These are phyloP conservation scores for Prietella phreatophila DNA, from an alignment of 2,113 vertebrate species.

Conservation along the genomic window DNA sequence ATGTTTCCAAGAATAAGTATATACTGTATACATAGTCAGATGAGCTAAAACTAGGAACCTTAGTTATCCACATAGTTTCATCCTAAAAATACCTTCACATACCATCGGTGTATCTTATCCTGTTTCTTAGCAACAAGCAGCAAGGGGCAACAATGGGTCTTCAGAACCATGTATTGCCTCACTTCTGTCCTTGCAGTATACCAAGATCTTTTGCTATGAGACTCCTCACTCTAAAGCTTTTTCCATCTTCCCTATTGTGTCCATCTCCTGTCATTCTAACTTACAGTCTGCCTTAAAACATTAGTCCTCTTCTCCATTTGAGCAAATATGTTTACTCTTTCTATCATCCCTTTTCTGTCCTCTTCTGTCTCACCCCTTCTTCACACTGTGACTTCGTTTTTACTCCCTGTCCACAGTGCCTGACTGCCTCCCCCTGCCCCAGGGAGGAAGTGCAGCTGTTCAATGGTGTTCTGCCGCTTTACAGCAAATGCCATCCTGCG, in stretches of 20 bases:
- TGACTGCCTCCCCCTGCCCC: slow-evolving; percentile 66
- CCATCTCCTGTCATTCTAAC: neutral
- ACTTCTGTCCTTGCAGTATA: slow-evolving; percentile 15
- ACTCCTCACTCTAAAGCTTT: slow-evolving; percentile 4
- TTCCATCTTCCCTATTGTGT: slow-evolving; percentile 3
- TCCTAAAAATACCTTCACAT: slow-evolving; percentile 35
- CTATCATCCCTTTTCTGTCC: slow-evolving; percentile 30
- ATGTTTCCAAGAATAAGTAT: slow-evolving; percentile 49
- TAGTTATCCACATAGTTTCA: slow-evolving; percentile 36
- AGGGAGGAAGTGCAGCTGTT: slow-evolving; percentile 87
- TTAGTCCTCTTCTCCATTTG: slow-evolving; percentile 11
- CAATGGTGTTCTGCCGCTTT: slow-evolving; percentile 85
- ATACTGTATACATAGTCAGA: slow-evolving; percentile 50
- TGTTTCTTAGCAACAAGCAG: slow-evolving; percentile 47
- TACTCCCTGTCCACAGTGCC: slow-evolving; percentile 79
- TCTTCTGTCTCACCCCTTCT: slow-evolving; percentile 24
- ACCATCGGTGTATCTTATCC: slow-evolving; percentile 22
- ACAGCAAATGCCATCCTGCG: slow-evolving; percentile 80
- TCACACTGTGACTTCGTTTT: slow-evolving; percentile 89
- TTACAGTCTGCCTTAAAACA: neutral
- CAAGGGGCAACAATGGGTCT: slow-evolving; percentile 37
- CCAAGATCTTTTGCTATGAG: slow-evolving; percentile 3
- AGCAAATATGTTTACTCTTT: slow-evolving; percentile 22
- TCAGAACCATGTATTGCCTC: slow-evolving; percentile 27
- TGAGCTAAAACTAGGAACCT: slow-evolving; percentile 51